A percentile compares a stretch with the other conserved stretches of the same genome.
Evolutionary conservation across 53 echinoderm and acorn worm genomes (phyloP).

Genomic region (Crossaster papposus): DNA sequence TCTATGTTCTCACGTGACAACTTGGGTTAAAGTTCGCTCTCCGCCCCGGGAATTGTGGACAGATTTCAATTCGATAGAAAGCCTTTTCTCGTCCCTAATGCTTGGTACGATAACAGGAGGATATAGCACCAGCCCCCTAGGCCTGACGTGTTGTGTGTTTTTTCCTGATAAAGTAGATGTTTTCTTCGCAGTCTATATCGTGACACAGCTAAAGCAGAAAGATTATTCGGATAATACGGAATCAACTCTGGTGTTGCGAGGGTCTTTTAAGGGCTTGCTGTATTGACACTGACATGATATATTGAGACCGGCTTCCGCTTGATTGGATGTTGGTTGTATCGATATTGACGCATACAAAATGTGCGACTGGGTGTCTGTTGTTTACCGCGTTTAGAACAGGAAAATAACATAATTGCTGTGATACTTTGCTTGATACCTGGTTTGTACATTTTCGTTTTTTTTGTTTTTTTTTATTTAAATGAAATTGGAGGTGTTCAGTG

Average conservation of each 20-base stretch:
- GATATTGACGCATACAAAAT: too few species aligned
- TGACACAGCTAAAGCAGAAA: neutral
- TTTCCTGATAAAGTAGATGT: neutral
- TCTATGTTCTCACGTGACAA: neutral
- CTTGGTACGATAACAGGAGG: neutral
- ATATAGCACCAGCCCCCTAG: neutral
- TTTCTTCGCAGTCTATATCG: neutral
- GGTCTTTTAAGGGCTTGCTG: neutral
- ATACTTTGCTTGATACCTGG: too few species aligned
- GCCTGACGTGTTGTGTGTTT: neutral
- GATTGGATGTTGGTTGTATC: neutral
- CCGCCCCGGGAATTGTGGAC: neutral
- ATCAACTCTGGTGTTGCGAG: neutral
- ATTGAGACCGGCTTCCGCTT: neutral
- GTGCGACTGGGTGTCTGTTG: too few species aligned
- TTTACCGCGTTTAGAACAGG: too few species aligned
- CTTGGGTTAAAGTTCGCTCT: neutral
- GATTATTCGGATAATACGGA: neutral
- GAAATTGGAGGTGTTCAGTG: too few species aligned
- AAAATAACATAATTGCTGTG: too few species aligned
- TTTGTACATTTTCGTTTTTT: too few species aligned
- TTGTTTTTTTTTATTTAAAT: too few species aligned
- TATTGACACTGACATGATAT: neutral
- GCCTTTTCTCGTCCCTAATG: neutral
- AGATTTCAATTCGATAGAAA: slow-evolving; percentile 23